Conservation (phyloP, 1,140 invertebrate species). For the Cydia strobilella region DNA sequence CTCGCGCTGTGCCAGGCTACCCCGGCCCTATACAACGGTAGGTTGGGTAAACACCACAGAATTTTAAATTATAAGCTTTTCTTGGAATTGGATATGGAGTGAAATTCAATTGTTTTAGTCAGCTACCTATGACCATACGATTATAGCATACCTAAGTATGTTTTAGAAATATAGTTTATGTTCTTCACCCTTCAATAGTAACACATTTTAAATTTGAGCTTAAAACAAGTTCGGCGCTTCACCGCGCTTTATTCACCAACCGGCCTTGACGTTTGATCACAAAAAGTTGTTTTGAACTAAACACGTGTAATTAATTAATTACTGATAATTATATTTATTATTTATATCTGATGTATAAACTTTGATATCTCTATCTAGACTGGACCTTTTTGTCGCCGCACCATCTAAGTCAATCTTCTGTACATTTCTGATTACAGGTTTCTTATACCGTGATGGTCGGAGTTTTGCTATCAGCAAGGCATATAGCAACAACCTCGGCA, state of each 20-base stretch:
- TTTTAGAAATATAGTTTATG: neutral
- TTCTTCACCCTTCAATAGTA: no score
- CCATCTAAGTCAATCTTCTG: neutral
- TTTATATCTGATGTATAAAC: neutral
- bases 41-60: conserved; percentile 33
- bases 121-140: neutral
- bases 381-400: no score
- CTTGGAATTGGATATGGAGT: no score
- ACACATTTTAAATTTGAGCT: neutral
- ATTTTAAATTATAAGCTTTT: no score
- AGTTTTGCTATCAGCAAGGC: conserved; percentile 58
- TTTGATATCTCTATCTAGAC: no score
- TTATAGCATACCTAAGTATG: no score
- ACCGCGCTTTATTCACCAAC: neutral
- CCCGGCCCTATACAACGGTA: conserved; percentile 60
- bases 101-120: neutral
- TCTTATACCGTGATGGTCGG: conserved; percentile 61
- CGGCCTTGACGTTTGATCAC: neutral
- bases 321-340: neutral
- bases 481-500: conserved; percentile 47
- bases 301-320: neutral
- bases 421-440: conserved; percentile 44
- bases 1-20: neutral
- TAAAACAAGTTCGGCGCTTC: neutral
- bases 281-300: neutral